Evolutionary conservation across 1,140 invertebrate genomes (phyloP), one percentile per base, ranked within the genome.

Genomic region (Drosophila bocqueti): DNA sequence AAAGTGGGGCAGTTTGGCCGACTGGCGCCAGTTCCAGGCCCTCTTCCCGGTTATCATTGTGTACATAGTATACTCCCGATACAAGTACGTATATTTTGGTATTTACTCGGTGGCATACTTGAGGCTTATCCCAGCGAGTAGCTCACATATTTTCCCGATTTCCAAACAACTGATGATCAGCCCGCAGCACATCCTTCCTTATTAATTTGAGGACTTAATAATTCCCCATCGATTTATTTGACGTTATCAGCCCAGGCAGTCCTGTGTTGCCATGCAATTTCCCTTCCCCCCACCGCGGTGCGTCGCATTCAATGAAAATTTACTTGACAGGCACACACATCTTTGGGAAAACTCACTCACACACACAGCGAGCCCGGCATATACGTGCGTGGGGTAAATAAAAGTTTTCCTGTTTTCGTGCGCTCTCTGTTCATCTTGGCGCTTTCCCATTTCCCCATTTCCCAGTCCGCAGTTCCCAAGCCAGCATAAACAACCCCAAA

Each of bases 401-500:
- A 90, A 89, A 85, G 50, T 67, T 74, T 65, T 61, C 47, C 69
- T 68, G 63, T 68, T 71, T 50, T 36, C 43, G 46, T 80, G 43
- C 50, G 38, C 60, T 64, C 50, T 38, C 43, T 45, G 57, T 69
- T 69, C 73, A 64, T 76, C 74, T 76, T 76, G 71, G 45, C 24
- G 68, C 57, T 52, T 83, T 78, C 46, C 67, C 68, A 75, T 81
- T 71, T 66, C 24, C 75, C 59, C 47, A 38, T 31, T 49, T 31
- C 38, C 58, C 57, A 24, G 15, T 31, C 42, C 36, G 24, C 62
- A 58, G 36, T 16, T 42, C 26, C 47, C 61, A 47, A 47, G 34
- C 59, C 47, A 84, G 86, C 84, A 89, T 89, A 89, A 89, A 89
- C 84, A 89, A 81, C 78, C 84, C 84, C 85, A 89, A 67, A 81